A percentile compares a stretch with the other conserved stretches of the same genome.
Conservation (phyloP, 2,797 vertebrate genomes). For the Sebastes variabilis region DNA sequence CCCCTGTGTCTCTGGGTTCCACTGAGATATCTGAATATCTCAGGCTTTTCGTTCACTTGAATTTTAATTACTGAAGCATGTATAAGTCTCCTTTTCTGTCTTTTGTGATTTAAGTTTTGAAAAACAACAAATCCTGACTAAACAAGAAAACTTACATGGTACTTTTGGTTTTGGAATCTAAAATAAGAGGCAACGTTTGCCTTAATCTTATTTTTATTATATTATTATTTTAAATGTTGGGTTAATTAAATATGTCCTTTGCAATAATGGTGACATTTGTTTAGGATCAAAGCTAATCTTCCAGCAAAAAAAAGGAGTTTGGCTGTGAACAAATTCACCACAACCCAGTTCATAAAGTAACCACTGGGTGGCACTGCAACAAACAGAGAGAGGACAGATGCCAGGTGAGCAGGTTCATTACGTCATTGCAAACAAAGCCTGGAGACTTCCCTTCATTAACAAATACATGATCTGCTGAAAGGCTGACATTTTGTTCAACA, state of each 20-base stretch:
- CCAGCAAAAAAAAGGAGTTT: conserved; percentile 12
- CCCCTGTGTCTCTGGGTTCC: not conserved
- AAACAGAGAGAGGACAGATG: not conserved
- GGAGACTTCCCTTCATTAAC: not conserved
- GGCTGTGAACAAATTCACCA: not conserved
- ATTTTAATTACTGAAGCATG: not conserved
- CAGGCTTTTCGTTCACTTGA: not conserved
- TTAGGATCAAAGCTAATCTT: not conserved
- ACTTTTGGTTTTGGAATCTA: not conserved
- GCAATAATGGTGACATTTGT: not conserved
- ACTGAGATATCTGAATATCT: not conserved
- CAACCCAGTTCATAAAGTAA: conserved; percentile 19
- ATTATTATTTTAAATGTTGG: not conserved
- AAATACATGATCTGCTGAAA: not conserved
- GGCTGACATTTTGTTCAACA: not conserved
- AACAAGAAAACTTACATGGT: not conserved
- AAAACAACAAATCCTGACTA: not conserved
- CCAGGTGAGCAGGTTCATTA: conserved; percentile 28
- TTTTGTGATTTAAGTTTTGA: not conserved
- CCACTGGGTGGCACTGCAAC: conserved; percentile 58
- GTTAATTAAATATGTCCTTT: not conserved
- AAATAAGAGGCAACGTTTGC: not conserved
- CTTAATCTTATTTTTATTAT: not conserved
- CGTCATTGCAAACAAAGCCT: conserved; percentile 25
- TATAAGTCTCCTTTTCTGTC: not conserved